phyloP scores from a whole-genome alignment of 2,888 invertebrate species.

The Agriopis marginaria region DNA sequence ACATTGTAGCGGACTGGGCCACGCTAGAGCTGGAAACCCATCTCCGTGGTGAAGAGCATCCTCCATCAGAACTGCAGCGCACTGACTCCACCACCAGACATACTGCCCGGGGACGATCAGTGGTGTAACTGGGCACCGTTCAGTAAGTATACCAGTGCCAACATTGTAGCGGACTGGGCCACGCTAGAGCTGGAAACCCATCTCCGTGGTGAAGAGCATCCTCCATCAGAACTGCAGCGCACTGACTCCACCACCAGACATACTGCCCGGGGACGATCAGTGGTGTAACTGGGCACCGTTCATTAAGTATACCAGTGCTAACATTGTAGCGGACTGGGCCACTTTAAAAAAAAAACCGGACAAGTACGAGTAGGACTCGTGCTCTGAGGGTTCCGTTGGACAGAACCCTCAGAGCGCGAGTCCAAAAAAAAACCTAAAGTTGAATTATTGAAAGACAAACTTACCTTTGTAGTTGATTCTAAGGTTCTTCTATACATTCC shows the following conservation, averaged over 20 bases:
- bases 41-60: conserved; percentile 96
- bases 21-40: conserved; percentile 97
- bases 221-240: conserved; percentile 93
- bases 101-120: conserved; percentile 75
- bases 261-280: conserved; percentile 75
- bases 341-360: too few relatives aligned
- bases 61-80: conserved; percentile 93
- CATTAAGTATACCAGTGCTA: conserved; percentile 88
- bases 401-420: too few relatives aligned
- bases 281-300: conserved; percentile 97
- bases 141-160: conserved; percentile 88
- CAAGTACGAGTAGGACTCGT: too few relatives aligned
- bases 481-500: too few relatives aligned
- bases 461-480: too few relatives aligned
- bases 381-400: too few relatives aligned
- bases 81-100: conserved; percentile 83
- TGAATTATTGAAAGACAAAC: too few relatives aligned
- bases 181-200: conserved; percentile 97
- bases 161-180: too few relatives aligned
- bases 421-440: too few relatives aligned
- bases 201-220: conserved; percentile 96
- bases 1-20: too few relatives aligned
- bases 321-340: too few relatives aligned
- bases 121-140: conserved; percentile 97
- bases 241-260: conserved; percentile 83